phyloP scores from a whole-genome alignment of 2,113 vertebrate genomes.

The Neofelis nebulosa region DNA sequence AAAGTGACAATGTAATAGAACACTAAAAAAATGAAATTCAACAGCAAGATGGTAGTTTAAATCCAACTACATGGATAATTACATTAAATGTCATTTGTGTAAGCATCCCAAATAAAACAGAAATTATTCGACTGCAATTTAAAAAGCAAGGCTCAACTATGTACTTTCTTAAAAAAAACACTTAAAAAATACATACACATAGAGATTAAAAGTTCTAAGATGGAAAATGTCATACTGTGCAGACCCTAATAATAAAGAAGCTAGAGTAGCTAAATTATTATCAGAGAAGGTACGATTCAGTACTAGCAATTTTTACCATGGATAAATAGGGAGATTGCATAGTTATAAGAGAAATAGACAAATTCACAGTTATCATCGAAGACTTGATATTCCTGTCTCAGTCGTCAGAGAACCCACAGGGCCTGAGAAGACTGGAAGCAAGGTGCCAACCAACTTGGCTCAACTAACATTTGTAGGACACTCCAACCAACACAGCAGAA shows the following conservation, averaged over 20 bases:
- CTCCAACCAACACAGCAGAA: not conserved
- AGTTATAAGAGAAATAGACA: not conserved
- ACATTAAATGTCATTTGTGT: not conserved
- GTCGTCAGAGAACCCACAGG: not conserved
- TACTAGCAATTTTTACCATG: not conserved
- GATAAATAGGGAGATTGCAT: not conserved
- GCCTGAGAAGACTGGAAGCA: not conserved
- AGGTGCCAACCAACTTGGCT: not conserved
- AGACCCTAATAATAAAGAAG: not conserved
- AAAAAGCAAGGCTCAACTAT: not conserved
- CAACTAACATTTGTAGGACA: not conserved
- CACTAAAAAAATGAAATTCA: slow-evolving; percentile 38
- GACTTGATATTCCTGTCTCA: not conserved
- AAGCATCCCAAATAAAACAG: slow-evolving; percentile 10
- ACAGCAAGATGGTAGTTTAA: slow-evolving; percentile 18
- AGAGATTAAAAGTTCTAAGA: not conserved
- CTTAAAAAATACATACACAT: not conserved
- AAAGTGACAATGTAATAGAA: not conserved
- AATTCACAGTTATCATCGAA: not conserved
- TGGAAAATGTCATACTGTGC: not conserved
- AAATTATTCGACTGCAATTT: not conserved
- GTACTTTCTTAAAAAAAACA: not conserved
- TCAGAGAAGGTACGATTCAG: not conserved
- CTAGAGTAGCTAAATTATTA: not conserved
- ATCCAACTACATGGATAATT: not conserved